Evolutionary conservation across 1,140 invertebrate genomes (phyloP), one percentile per base, ranked within the genome.

Genomic region (Cephus cinctus): DNA sequence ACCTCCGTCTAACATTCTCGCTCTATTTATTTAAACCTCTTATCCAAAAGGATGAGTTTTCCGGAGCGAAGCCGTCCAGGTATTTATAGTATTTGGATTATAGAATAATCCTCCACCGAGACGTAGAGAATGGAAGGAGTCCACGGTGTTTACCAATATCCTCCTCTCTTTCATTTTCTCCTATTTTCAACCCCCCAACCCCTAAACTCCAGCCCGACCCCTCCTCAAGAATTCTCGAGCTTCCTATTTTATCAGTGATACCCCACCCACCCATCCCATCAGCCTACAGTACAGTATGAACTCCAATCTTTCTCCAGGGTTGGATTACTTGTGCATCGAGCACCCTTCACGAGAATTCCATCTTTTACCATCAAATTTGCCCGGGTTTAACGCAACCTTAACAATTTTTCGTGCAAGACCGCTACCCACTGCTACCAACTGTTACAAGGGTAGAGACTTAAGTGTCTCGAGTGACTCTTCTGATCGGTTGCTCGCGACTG

Each of bases 61-160:
- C 44, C 31, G 23, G 39, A 52, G 59, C 52, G 39, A 30, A 43
- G 55, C 54, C 49, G 50, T 51, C 57, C 57, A 60, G 63, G 63
- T 72, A 73, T 73, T 73, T 72, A 70, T 73, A 68, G 61, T 67
- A 66, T 67, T 69, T 71, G 59, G 67, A 73, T 71, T 71, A 71
- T 65, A 54, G 61, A 65, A 70, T 67, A 68, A 72, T 71, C 64
- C 61, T 57, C 50, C 23, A 48, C 40, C 47, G 35, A 61, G 51
- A 60, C 52, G 42, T 34, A 20, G 31, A 52, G 57, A 51, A 50
- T 36, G 38, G 55, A 59, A 51, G 32, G 49, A 62, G 54, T 53
- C 31, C 38, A 56, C 56, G 50, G 58, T 71, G 60, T 74, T 73
- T 69, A 68, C 69, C 67, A 63, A 73, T 69, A 74, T 63, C 56